Evolutionary conservation across 2,113 vertebrate genomes (phyloP).

Genomic region (Heterotilapia buettikoferi): DNA sequence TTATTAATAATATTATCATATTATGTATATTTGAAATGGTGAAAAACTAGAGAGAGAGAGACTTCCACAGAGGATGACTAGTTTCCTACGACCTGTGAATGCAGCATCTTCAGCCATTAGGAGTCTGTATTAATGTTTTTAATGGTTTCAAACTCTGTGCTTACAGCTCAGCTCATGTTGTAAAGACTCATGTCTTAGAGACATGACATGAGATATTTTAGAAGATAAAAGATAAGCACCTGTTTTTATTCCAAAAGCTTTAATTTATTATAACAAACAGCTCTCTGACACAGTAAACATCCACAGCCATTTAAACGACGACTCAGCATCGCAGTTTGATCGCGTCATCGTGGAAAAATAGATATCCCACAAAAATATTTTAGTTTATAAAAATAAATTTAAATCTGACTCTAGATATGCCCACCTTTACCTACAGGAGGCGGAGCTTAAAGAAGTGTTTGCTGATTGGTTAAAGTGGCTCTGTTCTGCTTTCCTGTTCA

Average conservation of each 20-base stretch:
- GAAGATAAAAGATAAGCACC: not conserved
- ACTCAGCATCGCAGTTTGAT: not conserved
- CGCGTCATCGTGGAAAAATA: not conserved
- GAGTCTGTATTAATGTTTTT: not conserved
- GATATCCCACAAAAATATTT: not conserved
- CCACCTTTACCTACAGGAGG: not conserved
- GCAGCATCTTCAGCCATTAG: not conserved
- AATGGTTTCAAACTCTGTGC: not conserved
- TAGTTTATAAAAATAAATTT: not conserved
- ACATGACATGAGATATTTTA: accelerated
- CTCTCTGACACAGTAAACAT: not conserved
- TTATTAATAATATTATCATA: not conserved
- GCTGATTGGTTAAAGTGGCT: not conserved
- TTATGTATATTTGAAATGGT: not conserved
- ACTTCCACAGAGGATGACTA: not conserved
- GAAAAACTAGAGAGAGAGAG: not conserved
- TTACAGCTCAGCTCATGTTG: not conserved
- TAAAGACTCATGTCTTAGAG: not conserved
- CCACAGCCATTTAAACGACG: not conserved
- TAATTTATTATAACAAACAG: not conserved
- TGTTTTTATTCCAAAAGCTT: not conserved
- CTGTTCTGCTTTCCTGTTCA: not conserved
- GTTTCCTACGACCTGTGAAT: not conserved
- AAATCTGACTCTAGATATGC: not conserved
- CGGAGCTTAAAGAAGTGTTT: not conserved